A percentile compares a stretch with the other conserved stretches of the same genome.
Evolutionary conservation across 2,797 vertebrate genomes (phyloP).

Genomic region (Peromyscus melanophrys): DNA sequence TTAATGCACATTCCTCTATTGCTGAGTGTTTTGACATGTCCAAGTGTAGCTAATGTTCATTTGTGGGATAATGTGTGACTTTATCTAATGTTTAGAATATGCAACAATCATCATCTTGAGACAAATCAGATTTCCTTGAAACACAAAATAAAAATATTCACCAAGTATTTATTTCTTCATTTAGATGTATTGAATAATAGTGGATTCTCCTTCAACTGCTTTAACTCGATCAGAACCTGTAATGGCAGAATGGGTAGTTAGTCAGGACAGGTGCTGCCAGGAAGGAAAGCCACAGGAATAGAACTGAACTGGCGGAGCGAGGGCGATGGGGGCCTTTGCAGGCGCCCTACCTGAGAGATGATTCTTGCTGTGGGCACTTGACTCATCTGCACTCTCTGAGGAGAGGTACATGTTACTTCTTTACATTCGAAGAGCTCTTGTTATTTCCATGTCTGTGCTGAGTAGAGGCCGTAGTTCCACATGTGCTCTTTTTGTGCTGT

Average conservation of each 20-base stretch:
- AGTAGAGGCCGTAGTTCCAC: constrained; percentile 10
- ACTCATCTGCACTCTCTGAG: constrained; percentile 15
- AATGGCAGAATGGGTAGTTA: not conserved
- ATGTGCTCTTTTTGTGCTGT: constrained; percentile 35
- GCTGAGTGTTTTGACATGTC: constrained; percentile 52
- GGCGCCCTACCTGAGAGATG: not conserved
- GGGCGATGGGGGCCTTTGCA: not conserved
- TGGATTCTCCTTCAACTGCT: constrained; percentile 43
- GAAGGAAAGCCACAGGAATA: not conserved
- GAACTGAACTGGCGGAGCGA: not conserved
- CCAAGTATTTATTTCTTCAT: constrained; percentile 20
- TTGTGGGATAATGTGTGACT: not conserved
- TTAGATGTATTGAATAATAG: constrained; percentile 55
- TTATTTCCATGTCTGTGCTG: constrained; percentile 18
- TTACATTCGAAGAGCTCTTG: constrained; percentile 54
- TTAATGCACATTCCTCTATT: constrained; percentile 54
- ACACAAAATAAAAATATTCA: constrained; percentile 59
- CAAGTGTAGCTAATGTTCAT: constrained; percentile 47
- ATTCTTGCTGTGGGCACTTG: constrained; percentile 48
- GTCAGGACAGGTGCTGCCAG: not conserved
- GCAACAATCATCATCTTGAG: constrained; percentile 46
- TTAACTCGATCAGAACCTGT: not conserved
- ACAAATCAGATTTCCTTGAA: constrained; percentile 49
- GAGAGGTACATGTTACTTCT: constrained; percentile 22
- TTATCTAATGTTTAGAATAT: constrained; percentile 54